Percentiles rank a stretch among this genome's conserved stretches.
These are phyloP conservation scores for Panurus biarmicus DNA, from an alignment of 2,113 vertebrate species.

Conservation along the genomic window DNA sequence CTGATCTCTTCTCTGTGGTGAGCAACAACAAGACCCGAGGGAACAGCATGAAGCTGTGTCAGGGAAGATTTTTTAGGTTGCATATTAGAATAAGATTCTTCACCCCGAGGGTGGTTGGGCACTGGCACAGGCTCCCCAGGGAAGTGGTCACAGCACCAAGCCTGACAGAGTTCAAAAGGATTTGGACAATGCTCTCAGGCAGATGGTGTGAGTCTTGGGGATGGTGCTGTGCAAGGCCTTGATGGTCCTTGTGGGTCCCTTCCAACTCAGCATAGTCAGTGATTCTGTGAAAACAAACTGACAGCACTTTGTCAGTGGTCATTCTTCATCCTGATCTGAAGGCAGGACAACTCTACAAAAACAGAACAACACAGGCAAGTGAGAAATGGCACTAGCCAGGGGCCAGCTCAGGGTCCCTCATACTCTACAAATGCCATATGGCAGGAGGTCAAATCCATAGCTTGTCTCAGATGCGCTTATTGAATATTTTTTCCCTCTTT, in stretches of 20 bases:
- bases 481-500: not conserved
- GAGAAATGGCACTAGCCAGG: not conserved
- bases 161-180: not conserved
- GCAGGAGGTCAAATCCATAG: not conserved
- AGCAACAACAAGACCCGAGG: not conserved
- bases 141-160: not conserved
- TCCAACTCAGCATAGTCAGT: not conserved
- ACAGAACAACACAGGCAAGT: not conserved
- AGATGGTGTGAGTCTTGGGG: not conserved
- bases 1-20: not conserved
- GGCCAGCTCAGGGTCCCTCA: not conserved
- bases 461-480: not conserved
- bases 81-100: not conserved
- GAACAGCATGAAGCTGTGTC: not conserved
- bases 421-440: fast-evolving
- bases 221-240: not conserved
- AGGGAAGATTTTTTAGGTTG: not conserved
- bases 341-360: not conserved
- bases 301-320: not conserved
- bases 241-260: not conserved
- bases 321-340: not conserved
- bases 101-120: not conserved
- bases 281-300: not conserved
- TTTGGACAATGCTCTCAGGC: not conserved
- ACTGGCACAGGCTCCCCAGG: not conserved